Base-by-base conservation (phyloP, 30 jellyfish, hydroid and myxozoan genomes). In the Pseudorhiza aurosa region DNA sequence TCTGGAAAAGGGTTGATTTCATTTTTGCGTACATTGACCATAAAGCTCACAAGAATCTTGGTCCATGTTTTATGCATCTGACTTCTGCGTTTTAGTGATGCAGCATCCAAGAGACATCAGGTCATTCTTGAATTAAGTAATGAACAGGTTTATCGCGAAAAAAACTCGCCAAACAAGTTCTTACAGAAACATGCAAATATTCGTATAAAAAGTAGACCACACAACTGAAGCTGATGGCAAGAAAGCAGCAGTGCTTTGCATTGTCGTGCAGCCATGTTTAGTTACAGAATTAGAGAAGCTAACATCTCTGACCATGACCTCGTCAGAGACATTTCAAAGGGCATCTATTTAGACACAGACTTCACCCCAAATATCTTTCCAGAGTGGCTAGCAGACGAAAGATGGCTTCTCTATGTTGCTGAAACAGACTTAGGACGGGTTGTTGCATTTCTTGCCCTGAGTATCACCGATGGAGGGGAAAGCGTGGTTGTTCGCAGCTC, bases 401-500 rank as follows among this genome's bases (percentile, higher is more conserved):
- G 31, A 12, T 77, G 90, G 90, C 82, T 60, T 51, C 82, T 50
- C 18, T 77, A 30, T 55, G 72, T 77, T 31, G 90, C 90, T 6
- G 90, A 77, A 22, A 77, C 65, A 7, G 24, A 10, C 14, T 44
- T 47, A 15, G 82, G 74, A 7, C 73, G 51, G 28, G 65, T 77
- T 18, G 74, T 77, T 62, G 90, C 75, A 19, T 77, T 77, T 51
- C 53, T 64, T 14, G 90, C 90, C 1, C 33, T 77, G 75, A 44
- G 49, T 25, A 47, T 77, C 29, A 59, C 82, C 4, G 90, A 60
- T 51, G 82, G 78, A 10, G 75, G 90, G 21, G 46, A 50, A n/a
- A 63, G 90, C 21, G 90, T 62, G 9, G 47, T 49, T 19, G 90
- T 77, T 25, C 56, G 90, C 4, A 60, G 90, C 53, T 60, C 90